Conservation (phyloP, 1,140 invertebrate genomes). For the Heterodera schachtii region DNA sequence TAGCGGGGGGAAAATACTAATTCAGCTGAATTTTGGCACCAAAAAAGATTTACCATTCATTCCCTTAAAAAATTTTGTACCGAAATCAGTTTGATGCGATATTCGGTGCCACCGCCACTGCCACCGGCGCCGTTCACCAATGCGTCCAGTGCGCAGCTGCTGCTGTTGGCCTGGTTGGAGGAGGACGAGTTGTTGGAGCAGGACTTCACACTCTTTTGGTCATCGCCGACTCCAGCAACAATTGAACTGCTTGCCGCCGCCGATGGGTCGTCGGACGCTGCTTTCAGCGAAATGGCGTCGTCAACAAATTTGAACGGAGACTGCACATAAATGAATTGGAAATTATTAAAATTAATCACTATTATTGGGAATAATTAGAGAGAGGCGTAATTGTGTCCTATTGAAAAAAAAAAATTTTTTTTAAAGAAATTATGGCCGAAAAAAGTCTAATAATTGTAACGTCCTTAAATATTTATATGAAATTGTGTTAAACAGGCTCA, state of each 20-base stretch:
- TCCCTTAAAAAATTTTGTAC: constrained; percentile 3
- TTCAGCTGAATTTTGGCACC: too few relatives aligned
- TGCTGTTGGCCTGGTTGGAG: background rate
- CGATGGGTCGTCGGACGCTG: constrained; percentile 23
- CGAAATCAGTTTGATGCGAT: constrained; percentile 52
- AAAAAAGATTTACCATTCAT: too few relatives aligned
- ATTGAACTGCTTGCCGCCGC: constrained; percentile 54
- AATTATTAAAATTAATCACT: too few relatives aligned
- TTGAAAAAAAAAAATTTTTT: background rate
- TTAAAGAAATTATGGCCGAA: too few relatives aligned
- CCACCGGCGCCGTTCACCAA: background rate
- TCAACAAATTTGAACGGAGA: constrained; percentile 53
- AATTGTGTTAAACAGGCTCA: too few relatives aligned
- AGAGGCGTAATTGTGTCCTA: too few relatives aligned
- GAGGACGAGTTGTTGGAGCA: constrained; percentile 18
- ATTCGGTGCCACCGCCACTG: background rate
- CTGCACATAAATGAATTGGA: background rate
- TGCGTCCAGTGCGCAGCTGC: background rate
- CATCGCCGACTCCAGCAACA: constrained; percentile 37
- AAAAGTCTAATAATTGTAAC: too few relatives aligned
- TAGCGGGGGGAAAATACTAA: too few relatives aligned
- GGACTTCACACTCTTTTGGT: constrained; percentile 34
- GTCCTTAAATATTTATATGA: too few relatives aligned
- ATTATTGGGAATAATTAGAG: too few relatives aligned
- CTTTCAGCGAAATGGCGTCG: constrained; percentile 36